Base-by-base conservation (phyloP, 2,888 invertebrate genomes). In the Entomobrya proxima region DNA sequence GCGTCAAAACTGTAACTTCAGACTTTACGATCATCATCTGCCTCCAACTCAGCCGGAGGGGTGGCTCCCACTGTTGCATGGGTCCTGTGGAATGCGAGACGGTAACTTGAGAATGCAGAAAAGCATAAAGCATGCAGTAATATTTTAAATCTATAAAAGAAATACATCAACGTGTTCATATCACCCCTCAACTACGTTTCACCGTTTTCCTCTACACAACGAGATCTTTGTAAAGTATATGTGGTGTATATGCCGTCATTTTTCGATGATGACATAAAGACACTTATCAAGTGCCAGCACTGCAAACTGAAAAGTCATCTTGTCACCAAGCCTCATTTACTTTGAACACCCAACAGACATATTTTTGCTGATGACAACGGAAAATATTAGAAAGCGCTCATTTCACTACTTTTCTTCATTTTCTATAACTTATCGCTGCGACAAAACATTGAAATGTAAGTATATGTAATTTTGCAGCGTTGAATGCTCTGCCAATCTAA, bases 321-420 rank as follows among this genome's bases (percentile, higher is more conserved):
- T 81, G 72, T 81, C 80, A 81, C 80, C 80, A 80, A 69, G 74
- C 81, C 74, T 75, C 50, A 64, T 82, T 76, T 64, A 61, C 47
- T 40, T n/a, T 37, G 40, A 69, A 69, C 40, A 40, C 30, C 21
- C 32, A n/a, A 74, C 15, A 18, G 13, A 47, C 74, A 74, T 30
- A 50, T 52, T 47, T 52, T 15, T 5, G 1, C n/a, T 69, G 67
- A 24, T 69, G 67, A 69, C 44, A 24, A 44, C 40, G 1, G 32
- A 13, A 35, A 35, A 74, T 50, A 15, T 30, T 74, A 21, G 50
- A 18, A 50, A 18, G 9, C 50, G 52, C 32, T 47, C 50, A 7
- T 50, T 30, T 52, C 32, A 50, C 11, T 11, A 2, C 74, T 27
- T 72, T 37, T 18, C 15, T 61, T 30, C 18, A n/a, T 11, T n/a